Evolutionary conservation across 2,113 vertebrate species (phyloP).

Genomic region (Cervus canadensis): DNA sequence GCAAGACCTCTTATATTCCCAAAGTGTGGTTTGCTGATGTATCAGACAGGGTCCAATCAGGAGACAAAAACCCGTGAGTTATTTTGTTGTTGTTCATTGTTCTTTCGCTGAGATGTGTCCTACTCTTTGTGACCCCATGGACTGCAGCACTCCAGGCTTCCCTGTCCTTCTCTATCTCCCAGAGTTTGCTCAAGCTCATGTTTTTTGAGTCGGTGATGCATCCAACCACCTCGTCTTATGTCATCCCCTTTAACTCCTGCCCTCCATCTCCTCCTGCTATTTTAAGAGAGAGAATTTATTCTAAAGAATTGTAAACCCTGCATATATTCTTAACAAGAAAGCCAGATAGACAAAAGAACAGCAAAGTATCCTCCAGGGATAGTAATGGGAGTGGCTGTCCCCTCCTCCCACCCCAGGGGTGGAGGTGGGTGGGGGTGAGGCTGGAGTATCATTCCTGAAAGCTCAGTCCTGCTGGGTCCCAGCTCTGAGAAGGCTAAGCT

Average conservation of each 20-base stretch:
- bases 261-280: background rate
- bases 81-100: background rate
- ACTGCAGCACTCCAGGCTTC: background rate
- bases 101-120: background rate
- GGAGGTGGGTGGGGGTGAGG: background rate
- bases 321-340: background rate
- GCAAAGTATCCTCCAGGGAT: background rate
- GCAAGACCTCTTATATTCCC: background rate
- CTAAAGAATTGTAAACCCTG: background rate
- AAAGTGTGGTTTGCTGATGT: background rate
- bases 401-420: background rate
- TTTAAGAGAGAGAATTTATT: background rate
- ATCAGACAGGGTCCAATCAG: background rate
- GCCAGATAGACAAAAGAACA: background rate
- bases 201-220: background rate
- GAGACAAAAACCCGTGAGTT: background rate
- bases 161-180: background rate
- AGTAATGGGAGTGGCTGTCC: rapidly evolving
- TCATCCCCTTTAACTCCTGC: background rate
- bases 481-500: background rate
- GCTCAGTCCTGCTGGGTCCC: rapidly evolving
- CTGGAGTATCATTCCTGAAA: background rate
- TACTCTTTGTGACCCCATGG: background rate
- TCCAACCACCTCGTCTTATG: background rate
- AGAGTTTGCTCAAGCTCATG: background rate